Evolutionary conservation across 2,797 vertebrate species (phyloP).

Genomic region (Sandelia bainsii): DNA sequence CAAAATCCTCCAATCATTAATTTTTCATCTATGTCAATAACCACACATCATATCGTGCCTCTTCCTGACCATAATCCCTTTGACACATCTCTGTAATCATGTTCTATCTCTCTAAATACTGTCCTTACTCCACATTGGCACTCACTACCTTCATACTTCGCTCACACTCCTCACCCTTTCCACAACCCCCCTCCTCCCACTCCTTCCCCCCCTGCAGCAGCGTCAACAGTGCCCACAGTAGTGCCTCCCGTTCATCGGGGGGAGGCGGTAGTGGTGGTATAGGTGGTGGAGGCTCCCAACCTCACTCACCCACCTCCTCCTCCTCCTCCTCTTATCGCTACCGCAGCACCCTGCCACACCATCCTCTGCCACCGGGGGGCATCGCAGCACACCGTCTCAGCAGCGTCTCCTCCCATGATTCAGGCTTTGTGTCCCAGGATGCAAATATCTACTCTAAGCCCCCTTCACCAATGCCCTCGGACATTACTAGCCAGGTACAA

Average conservation of each 20-base stretch:
- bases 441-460: slow-evolving; percentile 95
- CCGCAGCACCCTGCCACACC: slow-evolving; percentile 94
- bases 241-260: slow-evolving; percentile 89
- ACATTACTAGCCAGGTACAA: slow-evolving; percentile 95
- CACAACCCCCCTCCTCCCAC: slow-evolving; percentile 54
- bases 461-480: slow-evolving; percentile 97
- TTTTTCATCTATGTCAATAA: not conserved
- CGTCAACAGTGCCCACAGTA: slow-evolving; percentile 93
- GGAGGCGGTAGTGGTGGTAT: slow-evolving; percentile 70
- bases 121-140: slow-evolving; percentile 17
- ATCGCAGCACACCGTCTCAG: slow-evolving; percentile 91
- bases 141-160: slow-evolving; percentile 25
- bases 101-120: slow-evolving; percentile 16
- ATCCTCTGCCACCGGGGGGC: slow-evolving; percentile 80
- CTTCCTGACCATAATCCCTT: not conserved
- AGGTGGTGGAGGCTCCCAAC: slow-evolving; percentile 86
- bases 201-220: slow-evolving; percentile 83
- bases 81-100: slow-evolving; percentile 15
- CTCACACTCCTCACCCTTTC: slow-evolving; percentile 22
- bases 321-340: slow-evolving; percentile 93
- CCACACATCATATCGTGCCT: not conserved
- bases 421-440: slow-evolving; percentile 97
- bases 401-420: slow-evolving; percentile 97
- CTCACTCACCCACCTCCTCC: slow-evolving; percentile 93
- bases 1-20: slow-evolving; percentile 12